These are phyloP conservation scores for Poeciliopsis prolifica DNA, from an alignment of 2,113 vertebrate genomes.

Conservation along the genomic window DNA sequence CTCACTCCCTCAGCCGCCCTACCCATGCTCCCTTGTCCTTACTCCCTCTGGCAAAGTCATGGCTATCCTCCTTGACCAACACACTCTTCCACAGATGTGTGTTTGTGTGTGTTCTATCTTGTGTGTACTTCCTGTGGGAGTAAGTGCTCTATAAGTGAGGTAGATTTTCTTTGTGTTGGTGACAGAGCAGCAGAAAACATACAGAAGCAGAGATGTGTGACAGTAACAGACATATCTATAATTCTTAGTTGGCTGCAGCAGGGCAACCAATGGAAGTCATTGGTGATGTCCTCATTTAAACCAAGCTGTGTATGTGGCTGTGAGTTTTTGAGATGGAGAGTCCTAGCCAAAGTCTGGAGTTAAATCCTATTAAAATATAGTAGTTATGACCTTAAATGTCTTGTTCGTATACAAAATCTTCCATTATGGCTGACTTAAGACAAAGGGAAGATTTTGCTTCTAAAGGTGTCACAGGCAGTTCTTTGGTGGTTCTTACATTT, in stretches of 20 bases:
- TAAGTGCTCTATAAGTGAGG: constrained; percentile 13
- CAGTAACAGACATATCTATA: constrained; percentile 11
- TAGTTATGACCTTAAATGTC: too few relatives aligned
- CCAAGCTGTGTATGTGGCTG: background rate
- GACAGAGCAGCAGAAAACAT: background rate
- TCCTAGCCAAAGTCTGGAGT: too few relatives aligned
- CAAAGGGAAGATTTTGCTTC: too few relatives aligned
- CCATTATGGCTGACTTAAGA: too few relatives aligned
- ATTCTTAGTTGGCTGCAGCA: constrained; percentile 42
- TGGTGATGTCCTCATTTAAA: constrained; percentile 37
- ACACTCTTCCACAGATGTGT: constrained; percentile 16
- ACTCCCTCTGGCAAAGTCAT: constrained; percentile 76
- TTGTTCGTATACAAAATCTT: too few relatives aligned
- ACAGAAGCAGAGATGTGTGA: constrained; percentile 16
- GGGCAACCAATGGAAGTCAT: constrained; percentile 19
- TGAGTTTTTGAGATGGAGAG: background rate
- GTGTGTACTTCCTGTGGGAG: constrained; percentile 11
- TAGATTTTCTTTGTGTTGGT: constrained; percentile 3
- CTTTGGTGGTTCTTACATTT: too few relatives aligned
- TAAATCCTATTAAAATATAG: too few relatives aligned
- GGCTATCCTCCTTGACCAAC: constrained; percentile 64
- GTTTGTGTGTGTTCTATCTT: constrained; percentile 28
- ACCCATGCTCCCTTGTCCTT: constrained; percentile 42
- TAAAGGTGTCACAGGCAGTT: too few relatives aligned
- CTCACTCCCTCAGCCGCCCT: constrained; percentile 34